Conservation (phyloP, 2,797 vertebrate species). For the Prionace glauca region DNA sequence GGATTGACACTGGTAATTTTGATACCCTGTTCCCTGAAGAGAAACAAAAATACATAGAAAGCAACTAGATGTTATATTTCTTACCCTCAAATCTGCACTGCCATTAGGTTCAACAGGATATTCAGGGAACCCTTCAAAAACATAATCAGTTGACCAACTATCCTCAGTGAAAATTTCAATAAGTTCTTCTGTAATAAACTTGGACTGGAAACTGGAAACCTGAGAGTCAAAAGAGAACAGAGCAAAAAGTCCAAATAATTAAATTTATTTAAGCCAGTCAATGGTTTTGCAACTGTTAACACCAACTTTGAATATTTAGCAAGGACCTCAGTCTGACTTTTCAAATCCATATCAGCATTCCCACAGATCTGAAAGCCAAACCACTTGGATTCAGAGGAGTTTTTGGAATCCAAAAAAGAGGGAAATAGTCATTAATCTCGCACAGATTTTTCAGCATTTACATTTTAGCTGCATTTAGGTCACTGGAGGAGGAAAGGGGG, state of each 20-base stretch:
- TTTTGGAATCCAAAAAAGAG: background rate
- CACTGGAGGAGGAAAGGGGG: background rate
- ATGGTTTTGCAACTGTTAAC: background rate
- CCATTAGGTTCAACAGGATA: constrained; percentile 52
- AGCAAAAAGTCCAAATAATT: background rate
- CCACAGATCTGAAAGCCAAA: background rate
- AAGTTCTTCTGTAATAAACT: constrained; percentile 72
- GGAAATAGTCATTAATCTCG: background rate
- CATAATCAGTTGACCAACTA: constrained; percentile 72
- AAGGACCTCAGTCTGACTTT: background rate
- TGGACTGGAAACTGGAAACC: constrained; percentile 61
- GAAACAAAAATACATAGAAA: background rate
- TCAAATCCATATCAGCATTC: background rate
- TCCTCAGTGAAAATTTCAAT: constrained; percentile 75
- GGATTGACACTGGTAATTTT: background rate
- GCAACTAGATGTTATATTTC: background rate
- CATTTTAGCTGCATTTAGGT: too few species aligned
- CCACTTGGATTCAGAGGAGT: background rate
- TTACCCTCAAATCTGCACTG: constrained; percentile 53
- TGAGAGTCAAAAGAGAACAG: constrained; percentile 47
- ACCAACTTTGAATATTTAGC: background rate
- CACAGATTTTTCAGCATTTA: background rate
- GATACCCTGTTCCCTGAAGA: background rate
- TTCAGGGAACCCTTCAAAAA: constrained; percentile 75
- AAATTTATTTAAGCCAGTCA: background rate